Evolutionary conservation across 2,888 invertebrate genomes (phyloP).

Genomic region (Coecobrya sp.): DNA sequence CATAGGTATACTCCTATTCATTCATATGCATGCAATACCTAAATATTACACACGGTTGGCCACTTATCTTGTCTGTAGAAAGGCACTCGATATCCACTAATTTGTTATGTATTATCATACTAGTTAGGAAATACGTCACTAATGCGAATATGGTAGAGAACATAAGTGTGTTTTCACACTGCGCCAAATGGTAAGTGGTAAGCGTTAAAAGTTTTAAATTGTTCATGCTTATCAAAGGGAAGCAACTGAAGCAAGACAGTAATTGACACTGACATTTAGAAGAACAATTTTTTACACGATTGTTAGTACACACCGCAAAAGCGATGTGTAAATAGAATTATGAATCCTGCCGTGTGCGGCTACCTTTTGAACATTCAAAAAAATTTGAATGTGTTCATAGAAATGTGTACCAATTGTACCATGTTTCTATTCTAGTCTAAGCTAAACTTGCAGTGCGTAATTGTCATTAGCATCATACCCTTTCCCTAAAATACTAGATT

Average conservation of each 20-base stretch:
- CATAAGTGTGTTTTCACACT: neutral
- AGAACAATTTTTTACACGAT: neutral
- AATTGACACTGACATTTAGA: slow-evolving; percentile 68
- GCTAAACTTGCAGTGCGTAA: neutral
- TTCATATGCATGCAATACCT: no score
- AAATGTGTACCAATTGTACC: neutral
- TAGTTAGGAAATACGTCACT: slow-evolving; percentile 48
- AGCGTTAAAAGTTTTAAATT: neutral
- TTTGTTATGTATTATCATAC: slow-evolving; percentile 3
- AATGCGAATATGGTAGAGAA: neutral
- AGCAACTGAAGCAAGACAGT: neutral
- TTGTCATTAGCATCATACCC: slow-evolving; percentile 8
- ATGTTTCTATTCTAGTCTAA: neutral
- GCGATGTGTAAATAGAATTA: slow-evolving; percentile 8
- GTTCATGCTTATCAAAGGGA: slow-evolving; percentile 10
- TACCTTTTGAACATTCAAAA: slow-evolving; percentile 35
- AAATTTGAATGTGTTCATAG: neutral
- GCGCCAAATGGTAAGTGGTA: no score
- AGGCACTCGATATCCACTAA: neutral
- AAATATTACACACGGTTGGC: neutral
- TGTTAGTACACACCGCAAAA: neutral
- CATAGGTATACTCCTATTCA: no score
- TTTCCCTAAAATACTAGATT: slow-evolving; percentile 66
- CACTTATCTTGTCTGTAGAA: neutral
- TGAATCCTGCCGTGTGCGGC: slow-evolving; percentile 1